Evolutionary conservation across 2,113 vertebrate species (phyloP), one percentile per base, ranked within the genome.

Genomic region (Vulpes lagopus): DNA sequence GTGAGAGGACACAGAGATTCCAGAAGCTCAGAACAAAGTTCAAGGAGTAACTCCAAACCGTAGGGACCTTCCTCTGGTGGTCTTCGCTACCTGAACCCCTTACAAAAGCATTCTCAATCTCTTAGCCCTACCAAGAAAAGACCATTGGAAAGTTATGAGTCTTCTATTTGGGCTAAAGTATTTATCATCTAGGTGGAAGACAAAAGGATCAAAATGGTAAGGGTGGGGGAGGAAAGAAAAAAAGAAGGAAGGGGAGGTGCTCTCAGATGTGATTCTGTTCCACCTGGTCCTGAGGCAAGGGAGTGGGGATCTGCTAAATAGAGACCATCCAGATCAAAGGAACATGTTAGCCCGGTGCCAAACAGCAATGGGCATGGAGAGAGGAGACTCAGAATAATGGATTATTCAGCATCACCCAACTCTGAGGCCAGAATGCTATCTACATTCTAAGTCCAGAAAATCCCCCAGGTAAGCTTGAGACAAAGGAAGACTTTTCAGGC

Each of bases 101-200:
- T 55, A 55, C 5, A 57, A n/a, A 25, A 79, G 38, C 38, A 49
- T 59, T 49, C 23, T 19, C 59, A 87, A 64, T 22, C 14, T 84
- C 60, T 76, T 69, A 27, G 20, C 30, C 12, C 27, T 14, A 78
- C 12, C 11, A 53, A 55, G 49, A 64, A 73, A 84, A 88, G 9
- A 91, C 49, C 69, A 89, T 57, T 93, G 78, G 27, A 91, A 91
- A 91, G 30, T 76, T 43, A 84, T 53, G 25, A 83, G n/a, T 53
- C 32, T 95, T 65, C 57, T 67, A 11, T 94, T 74, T 83, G 78
- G 11, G 27, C 2, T 65, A 67, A 78, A 73, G 59, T 53, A 32
- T 2, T 32, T 92, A 90, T 82, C 38, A 89, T 60, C 23, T 64
- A 69, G 35, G 30, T 62, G 27, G 49, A 84, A 93, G 53, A 4